Percentiles rank a stretch among this genome's conserved stretches.
These are phyloP conservation scores for Coptodon bakossiorum DNA, from an alignment of 2,113 vertebrate species.

Conservation along the genomic window DNA sequence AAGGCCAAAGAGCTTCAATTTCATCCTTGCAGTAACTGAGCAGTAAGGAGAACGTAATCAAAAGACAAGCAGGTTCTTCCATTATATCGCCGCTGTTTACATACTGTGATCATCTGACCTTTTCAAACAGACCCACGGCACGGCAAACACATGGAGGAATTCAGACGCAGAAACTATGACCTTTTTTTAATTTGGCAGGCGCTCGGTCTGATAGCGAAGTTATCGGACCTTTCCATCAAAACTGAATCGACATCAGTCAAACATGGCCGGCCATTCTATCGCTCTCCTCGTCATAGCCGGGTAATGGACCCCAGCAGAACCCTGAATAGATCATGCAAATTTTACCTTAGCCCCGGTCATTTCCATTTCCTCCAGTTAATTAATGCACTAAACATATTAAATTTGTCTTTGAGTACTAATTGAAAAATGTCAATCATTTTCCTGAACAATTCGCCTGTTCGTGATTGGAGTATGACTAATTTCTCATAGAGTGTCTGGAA, in stretches of 20 bases:
- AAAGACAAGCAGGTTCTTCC: not conserved
- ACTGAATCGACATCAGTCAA: constrained; percentile 29
- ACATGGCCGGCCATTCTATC: not conserved
- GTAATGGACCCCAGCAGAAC: not conserved
- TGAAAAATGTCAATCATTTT: constrained; percentile 57
- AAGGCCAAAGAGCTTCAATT: not conserved
- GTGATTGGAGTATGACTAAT: constrained; percentile 16
- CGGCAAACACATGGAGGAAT: constrained; percentile 1
- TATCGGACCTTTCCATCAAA: constrained; percentile 33
- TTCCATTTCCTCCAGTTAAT: constrained; percentile 49
- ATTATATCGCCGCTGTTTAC: constrained; percentile 11
- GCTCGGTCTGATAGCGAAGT: not conserved
- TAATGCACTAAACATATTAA: constrained; percentile 37
- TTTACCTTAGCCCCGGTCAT: constrained; percentile 15
- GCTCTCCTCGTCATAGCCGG: not conserved
- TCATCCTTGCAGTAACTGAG: not conserved
- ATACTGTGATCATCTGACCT: constrained; percentile 29
- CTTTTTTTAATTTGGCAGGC: constrained; percentile 25
- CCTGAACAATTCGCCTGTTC: constrained; percentile 2
- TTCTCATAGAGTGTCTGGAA: constrained; percentile 10
- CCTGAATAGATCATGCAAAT: not conserved
- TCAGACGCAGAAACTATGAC: constrained; percentile 18
- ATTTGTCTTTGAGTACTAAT: constrained; percentile 38
- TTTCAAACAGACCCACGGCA: constrained; percentile 3
- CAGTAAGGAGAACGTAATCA: not conserved